Evolutionary conservation across 2,113 vertebrate species (phyloP), one percentile per base, ranked within the genome.

Genomic region (Pygoscelis adeliae): DNA sequence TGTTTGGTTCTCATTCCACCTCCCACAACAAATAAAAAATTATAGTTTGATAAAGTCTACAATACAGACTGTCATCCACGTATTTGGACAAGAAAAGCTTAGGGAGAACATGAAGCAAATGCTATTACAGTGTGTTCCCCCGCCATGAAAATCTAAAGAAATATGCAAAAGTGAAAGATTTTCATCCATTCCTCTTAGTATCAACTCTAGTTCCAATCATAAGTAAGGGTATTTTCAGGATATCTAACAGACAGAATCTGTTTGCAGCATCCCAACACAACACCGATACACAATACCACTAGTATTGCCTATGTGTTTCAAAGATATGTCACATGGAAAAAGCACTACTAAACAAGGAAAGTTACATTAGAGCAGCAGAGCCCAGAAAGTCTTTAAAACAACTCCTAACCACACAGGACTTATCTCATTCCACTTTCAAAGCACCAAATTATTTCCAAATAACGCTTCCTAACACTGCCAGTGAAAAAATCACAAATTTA

Each of bases 271-370:
- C 25, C 8, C 50, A 77, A 13, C 8, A 21, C 30, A 23, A 7
- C 5, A 40, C 36, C 46, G 15, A 27, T 20, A 69, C 5, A 22
- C n/a, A 52, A 30, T 5, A 29, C 14, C 17, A n/a, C 40, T 17
- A 17, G 10, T 29, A 44, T 6, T 42, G 40, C 52, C 40, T 65
- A 32, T 4, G 20, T 1, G 0, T 78, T 74, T 58, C 34, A 22
- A 46, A 78, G 44, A 46, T 26, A n/a, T 0, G 2, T 6, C 44
- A 19, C 9, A 0, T 4, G 13, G 30, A 34, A 55, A 86, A 47
- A 66, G 16, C 30, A 20, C 52, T 46, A 32, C 18, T 59, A 10
- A 66, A 55, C 20, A 61, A 58, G 21, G 52, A 4, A 59, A 59
- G 46, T 42, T 53, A 53, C 5, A 17, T 10, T 12, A 59, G 13